These are phyloP conservation scores for Oenanthe melanoleuca DNA, from an alignment of 2,113 vertebrate genomes.

Conservation along the genomic window DNA sequence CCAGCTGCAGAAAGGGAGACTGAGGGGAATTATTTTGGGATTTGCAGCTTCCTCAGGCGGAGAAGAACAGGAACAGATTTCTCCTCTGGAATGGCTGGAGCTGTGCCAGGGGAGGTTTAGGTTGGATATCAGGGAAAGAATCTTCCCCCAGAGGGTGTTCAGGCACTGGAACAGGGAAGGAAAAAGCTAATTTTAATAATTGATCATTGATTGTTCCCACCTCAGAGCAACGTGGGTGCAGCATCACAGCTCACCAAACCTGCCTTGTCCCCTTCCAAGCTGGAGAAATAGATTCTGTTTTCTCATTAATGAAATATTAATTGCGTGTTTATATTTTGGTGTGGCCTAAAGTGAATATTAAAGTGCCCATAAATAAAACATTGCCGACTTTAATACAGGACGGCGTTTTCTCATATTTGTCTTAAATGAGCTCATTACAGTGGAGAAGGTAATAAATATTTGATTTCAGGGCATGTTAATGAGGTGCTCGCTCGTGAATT, in stretches of 20 bases:
- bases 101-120: background rate
- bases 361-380: slow-evolving; percentile 43
- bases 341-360: slow-evolving; percentile 50
- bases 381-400: background rate
- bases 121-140: background rate
- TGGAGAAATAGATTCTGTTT: background rate
- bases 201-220: background rate
- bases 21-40: background rate
- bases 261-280: background rate
- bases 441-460: slow-evolving; percentile 62
- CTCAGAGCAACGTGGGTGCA: background rate
- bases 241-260: background rate
- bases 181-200: background rate
- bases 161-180: background rate
- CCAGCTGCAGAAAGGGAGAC: background rate
- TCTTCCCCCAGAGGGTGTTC: background rate
- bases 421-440: slow-evolving; percentile 46
- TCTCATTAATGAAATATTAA: slow-evolving; percentile 49
- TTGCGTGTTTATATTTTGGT: slow-evolving; percentile 2
- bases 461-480: slow-evolving; percentile 55
- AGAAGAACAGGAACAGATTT: background rate
- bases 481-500: slow-evolving; percentile 57
- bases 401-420: slow-evolving; percentile 22
- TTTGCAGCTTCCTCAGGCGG: background rate
- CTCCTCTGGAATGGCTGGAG: background rate